Evolutionary conservation across 1,140 invertebrate genomes (phyloP).

Genomic region (Lepidurus packardi): DNA sequence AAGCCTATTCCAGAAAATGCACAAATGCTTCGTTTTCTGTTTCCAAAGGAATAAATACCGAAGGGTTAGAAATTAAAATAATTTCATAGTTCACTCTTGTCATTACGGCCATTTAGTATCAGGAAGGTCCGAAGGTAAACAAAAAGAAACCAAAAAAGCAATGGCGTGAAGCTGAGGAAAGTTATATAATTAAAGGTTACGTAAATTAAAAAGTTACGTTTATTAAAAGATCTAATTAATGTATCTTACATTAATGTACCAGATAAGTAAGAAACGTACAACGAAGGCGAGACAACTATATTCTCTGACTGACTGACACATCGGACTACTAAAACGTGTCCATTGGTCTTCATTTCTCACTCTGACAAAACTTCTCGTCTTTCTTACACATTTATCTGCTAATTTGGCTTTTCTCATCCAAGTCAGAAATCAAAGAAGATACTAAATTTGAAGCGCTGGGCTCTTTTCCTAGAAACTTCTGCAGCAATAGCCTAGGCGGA

Average conservation of each 20-base stretch:
- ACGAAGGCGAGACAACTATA: background rate
- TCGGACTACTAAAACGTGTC: conserved; percentile 18
- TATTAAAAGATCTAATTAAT: too few relatives aligned
- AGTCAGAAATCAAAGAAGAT: conserved; percentile 49
- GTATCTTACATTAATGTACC: background rate
- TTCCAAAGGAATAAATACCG: background rate
- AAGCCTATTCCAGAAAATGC: background rate
- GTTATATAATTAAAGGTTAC: too few relatives aligned
- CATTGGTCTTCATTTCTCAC: background rate
- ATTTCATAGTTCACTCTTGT: background rate
- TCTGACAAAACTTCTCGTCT: background rate
- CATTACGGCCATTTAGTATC: background rate
- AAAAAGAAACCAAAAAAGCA: background rate
- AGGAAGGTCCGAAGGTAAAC: background rate
- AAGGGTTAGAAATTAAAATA: too few relatives aligned
- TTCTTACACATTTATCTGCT: background rate
- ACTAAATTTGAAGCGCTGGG: conserved; percentile 55
- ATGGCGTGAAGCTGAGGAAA: background rate
- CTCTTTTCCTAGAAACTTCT: conserved; percentile 63
- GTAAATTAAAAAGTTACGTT: too few relatives aligned
- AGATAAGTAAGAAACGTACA: background rate
- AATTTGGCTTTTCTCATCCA: conserved; percentile 43
- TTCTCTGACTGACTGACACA: background rate
- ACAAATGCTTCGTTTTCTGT: background rate
- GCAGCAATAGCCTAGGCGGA: conserved; percentile 64